Base-by-base conservation (phyloP, 2,797 vertebrate species). In the Pangasius krempfi region DNA sequence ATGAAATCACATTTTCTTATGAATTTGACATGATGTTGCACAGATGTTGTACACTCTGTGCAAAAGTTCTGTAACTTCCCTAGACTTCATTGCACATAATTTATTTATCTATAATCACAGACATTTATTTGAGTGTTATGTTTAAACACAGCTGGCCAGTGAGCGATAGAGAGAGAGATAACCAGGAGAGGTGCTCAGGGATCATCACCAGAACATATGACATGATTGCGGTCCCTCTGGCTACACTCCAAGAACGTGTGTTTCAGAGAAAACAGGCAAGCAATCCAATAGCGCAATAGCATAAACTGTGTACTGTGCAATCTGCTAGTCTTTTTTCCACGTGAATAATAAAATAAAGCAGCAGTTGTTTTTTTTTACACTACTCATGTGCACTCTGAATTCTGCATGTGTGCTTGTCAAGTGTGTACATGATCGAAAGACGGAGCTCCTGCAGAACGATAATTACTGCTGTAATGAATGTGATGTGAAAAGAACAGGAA, bases 381-480 rank as follows among this genome's bases (percentile, higher is more conserved):
- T 68, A 40, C 22, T 12, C 33, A 44, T 16, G 79, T 64, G 6
- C 81, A n/a, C 76, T 73, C 70, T 66, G 84, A 79, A 84, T 62
- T 87, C 47, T 87, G 88, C 78, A 68, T 80, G 50, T 84, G 86
- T 78, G 56, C 70, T 70, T 85, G 8, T 60, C 58, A 62, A 87
- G 73, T 84, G 33, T 88, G 86, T 79, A 60, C 76, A 87, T 88
- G 81, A 91, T 84, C 60, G 75, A 89, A 86, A 87, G 87, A 83
- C n/a, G 60, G 78, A 56, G 86, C 50, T 87, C 40, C 64, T 84
- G 86, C 76, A 33, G 58, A 72, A 72, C 87, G 33, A 58, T 85
- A 88, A 83, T 89, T 78, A 90, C 87, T 86, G 75, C 79, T 70
- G 73, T 91, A 88, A 91, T 91, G 86, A 92, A 89, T 88, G 88